These are phyloP conservation scores for Crossocerus cetratus DNA, from an alignment of 2,888 invertebrate species.

Conservation along the genomic window DNA sequence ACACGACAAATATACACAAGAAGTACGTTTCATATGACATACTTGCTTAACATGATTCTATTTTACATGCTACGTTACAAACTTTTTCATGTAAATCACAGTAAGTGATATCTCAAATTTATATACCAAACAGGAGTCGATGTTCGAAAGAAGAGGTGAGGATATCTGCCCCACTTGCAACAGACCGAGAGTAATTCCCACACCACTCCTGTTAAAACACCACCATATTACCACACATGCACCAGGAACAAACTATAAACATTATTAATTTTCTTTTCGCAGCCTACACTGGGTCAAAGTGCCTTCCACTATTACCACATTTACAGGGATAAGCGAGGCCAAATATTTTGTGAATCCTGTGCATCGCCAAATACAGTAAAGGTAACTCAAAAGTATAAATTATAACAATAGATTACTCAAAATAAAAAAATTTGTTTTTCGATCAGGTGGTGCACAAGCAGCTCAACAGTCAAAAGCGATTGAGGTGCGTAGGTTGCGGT, in stretches of 20 bases:
- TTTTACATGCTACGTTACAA: too few species aligned
- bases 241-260: background rate
- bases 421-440: background rate
- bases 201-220: background rate
- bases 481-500: constrained; percentile 19
- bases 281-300: background rate
- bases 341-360: constrained; percentile 43
- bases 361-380: constrained; percentile 14
- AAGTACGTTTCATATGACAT: too few species aligned
- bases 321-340: constrained; percentile 37
- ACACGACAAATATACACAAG: too few species aligned
- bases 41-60: too few species aligned
- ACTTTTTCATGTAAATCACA: too few species aligned
- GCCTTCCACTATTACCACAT: constrained; percentile 20
- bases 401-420: too few species aligned
- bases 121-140: background rate
- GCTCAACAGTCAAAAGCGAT: background rate
- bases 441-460: constrained; percentile 10
- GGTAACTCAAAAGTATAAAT: constrained; percentile 8
- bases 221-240: background rate
- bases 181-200: constrained; percentile 24
- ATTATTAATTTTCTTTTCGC: background rate
- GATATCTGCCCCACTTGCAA: constrained; percentile 22
- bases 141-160: background rate
- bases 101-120: background rate